Base-by-base conservation (phyloP, 2,888 invertebrate species). In the Blera fallax region DNA sequence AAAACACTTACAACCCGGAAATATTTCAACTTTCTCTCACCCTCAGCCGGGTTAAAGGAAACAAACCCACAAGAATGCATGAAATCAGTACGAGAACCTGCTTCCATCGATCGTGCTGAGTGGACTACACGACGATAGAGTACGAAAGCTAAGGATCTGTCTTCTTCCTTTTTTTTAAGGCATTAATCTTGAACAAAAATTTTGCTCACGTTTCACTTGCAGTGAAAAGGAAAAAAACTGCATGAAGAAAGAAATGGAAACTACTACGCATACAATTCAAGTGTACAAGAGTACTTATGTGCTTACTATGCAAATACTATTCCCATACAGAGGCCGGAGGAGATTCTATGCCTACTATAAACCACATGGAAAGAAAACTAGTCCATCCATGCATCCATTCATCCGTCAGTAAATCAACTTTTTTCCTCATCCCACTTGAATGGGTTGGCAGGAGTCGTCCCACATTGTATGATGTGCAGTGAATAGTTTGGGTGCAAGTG, bases 371-470 rank as follows among this genome's bases (percentile, higher is more conserved):
- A 34, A 16, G 32, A 65, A 72, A 82, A 82, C 52, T 60, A 77
- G 72, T 72, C 58, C 82, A 70, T 58, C 72, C 73, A 70, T 64
- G 56, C 79, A 79, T 52, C 65, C 52, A 76, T 81, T 82, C 76
- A 82, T 82, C 65, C 52, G 78, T 83, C 73, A 83, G 77, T 69
- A 77, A 69, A 77, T 77, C 67, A 73, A 62, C 52, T 83, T 76
- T 76, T 56, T 11, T n/a, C n/a, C 45, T 21, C 65, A 32, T 48
- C 50, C 45, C 16, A 40, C 14, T 5, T 34, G 16, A 56, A 45
- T 16, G 29, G 16, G 10, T 11, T 34, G 34, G 34, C 14, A 40
- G 40, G n/a, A 62, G 10, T 24, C 73, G 4, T 24, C 37, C 40
- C 37, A 16, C 7, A 18, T 10, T 72, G 56, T 21, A 21, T 48